phyloP scores from a whole-genome alignment of 2,797 vertebrate species.

The Vespertilio murinus region DNA sequence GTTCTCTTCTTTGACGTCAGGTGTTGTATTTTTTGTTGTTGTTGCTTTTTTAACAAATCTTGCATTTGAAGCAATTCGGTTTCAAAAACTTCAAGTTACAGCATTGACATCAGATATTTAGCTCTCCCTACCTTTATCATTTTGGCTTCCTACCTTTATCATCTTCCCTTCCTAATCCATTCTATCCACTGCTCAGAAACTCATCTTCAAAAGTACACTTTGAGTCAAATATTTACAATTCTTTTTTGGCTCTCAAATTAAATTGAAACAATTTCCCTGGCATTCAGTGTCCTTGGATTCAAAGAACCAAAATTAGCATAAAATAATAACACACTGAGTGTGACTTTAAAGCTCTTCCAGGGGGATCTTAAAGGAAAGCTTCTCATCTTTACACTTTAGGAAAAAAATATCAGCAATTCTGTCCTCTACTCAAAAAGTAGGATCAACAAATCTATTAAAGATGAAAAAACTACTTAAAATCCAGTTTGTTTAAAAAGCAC shows the following conservation, averaged over 20 bases:
- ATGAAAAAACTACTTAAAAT: background rate
- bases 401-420: background rate
- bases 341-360: background rate
- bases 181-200: background rate
- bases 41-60: background rate
- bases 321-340: background rate
- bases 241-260: background rate
- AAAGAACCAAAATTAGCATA: background rate
- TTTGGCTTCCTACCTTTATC: background rate
- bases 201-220: background rate
- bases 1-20: background rate
- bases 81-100: background rate
- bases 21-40: background rate
- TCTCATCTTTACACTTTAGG: background rate
- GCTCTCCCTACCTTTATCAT: background rate
- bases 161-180: background rate
- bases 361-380: background rate
- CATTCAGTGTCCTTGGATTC: background rate
- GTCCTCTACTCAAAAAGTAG: background rate
- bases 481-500: background rate
- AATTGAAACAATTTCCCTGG: background rate
- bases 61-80: background rate
- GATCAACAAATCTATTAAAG: background rate
- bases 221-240: background rate
- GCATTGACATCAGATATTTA: background rate